phyloP scores from a whole-genome alignment of 2,113 vertebrate species.

The Fukomys damarensis region DNA sequence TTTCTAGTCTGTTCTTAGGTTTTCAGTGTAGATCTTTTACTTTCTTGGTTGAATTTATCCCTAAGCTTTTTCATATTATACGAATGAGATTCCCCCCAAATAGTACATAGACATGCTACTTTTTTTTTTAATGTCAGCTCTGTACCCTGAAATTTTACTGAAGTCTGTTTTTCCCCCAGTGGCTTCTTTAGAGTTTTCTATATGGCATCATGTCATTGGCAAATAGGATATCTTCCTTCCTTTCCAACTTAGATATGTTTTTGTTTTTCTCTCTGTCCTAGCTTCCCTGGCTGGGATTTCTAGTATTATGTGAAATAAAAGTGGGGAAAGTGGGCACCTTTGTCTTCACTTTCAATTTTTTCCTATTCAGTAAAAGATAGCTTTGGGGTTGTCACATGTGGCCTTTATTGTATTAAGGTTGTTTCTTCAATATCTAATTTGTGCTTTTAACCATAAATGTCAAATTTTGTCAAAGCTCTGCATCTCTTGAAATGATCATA shows the following conservation, averaged over 20 bases:
- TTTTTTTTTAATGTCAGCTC: background rate
- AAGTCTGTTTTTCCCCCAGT: too few relatives aligned
- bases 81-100: background rate
- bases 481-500: background rate
- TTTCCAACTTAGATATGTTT: background rate
- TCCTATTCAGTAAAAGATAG: background rate
- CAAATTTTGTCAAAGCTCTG: background rate
- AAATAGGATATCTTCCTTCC: background rate
- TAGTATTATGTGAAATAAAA: background rate
- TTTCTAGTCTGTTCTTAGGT: background rate
- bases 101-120: background rate
- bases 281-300: background rate
- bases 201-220: background rate
- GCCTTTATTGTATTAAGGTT: background rate
- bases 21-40: background rate
- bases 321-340: background rate
- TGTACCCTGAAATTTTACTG: background rate
- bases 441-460: background rate
- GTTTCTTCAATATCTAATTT: background rate
- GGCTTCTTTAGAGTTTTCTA: background rate
- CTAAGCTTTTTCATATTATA: background rate
- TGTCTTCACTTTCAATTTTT: background rate
- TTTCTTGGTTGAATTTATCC: background rate
- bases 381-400: background rate
- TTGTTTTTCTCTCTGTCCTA: background rate